Evolutionary conservation across 2,888 invertebrate species (phyloP).

Genomic region (Dione vanillae): DNA sequence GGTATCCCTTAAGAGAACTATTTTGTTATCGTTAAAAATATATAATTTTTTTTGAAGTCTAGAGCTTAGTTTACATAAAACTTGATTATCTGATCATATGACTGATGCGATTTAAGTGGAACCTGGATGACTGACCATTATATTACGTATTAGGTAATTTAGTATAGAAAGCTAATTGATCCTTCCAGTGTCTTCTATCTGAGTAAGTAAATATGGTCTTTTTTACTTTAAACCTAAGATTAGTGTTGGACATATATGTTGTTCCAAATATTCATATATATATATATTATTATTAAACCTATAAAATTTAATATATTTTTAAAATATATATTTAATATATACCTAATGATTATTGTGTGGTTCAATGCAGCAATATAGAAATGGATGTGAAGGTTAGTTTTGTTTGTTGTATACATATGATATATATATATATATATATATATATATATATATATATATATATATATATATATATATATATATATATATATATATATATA

Average conservation of each 20-base stretch:
- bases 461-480: too few species aligned
- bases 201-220: slow-evolving; percentile 18
- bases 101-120: not conserved
- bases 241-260: not conserved
- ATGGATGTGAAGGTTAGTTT: slow-evolving; percentile 41
- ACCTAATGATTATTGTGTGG: slow-evolving; percentile 18
- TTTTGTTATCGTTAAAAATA: too few species aligned
- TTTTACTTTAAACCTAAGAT: not conserved
- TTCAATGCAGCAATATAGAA: slow-evolving; percentile 41
- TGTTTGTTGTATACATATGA: slow-evolving; percentile 9
- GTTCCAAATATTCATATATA: not conserved
- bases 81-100: too few species aligned
- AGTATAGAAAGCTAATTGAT: not conserved
- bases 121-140: not conserved
- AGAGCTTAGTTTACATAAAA: too few species aligned
- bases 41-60: too few species aligned
- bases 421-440: too few species aligned
- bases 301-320: not conserved
- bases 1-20: too few species aligned
- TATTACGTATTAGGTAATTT: not conserved
- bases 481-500: too few species aligned
- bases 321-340: not conserved
- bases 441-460: too few species aligned
- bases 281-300: not conserved
- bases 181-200: slow-evolving; percentile 1